Conservation (phyloP, 2,797 vertebrate species). For the Heterohyrax brucei region DNA sequence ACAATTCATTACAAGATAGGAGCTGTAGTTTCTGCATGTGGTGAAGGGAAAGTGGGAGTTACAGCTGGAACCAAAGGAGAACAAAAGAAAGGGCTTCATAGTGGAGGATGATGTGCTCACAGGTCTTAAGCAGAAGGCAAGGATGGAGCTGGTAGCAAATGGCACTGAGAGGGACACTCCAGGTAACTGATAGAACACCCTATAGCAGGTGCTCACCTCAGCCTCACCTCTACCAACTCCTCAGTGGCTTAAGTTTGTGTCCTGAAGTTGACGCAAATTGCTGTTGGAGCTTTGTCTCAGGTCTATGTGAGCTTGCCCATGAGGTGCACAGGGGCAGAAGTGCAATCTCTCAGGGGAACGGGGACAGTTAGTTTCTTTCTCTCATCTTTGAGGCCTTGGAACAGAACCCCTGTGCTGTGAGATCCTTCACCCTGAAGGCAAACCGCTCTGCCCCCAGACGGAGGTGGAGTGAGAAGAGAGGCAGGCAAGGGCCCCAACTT, state of each 20-base stretch:
- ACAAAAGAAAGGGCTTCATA: neutral
- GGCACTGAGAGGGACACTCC: neutral
- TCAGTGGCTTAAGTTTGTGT: neutral
- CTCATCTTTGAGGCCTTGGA: neutral
- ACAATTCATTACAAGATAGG: neutral
- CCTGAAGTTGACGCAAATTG: neutral
- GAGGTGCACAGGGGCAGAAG: neutral
- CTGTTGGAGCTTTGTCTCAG: neutral
- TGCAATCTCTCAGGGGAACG: neutral
- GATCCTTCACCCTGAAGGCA: neutral
- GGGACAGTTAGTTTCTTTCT: rapidly evolving
- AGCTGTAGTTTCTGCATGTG: neutral
- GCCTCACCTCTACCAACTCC: neutral
- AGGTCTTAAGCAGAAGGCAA: neutral
- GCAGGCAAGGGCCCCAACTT: neutral
- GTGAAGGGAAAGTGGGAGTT: neutral
- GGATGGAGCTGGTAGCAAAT: neutral
- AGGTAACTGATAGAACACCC: rapidly evolving
- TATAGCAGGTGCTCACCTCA: rapidly evolving
- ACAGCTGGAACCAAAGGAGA: neutral
- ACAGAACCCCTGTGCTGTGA: neutral
- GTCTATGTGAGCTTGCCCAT: neutral
- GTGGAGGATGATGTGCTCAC: neutral
- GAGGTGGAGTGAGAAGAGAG: neutral
- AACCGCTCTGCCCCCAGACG: neutral